Percentiles rank a stretch among this genome's conserved stretches.
These are phyloP conservation scores for Tolypeutes matacus DNA, from an alignment of 2,797 vertebrate genomes.

Conservation along the genomic window DNA sequence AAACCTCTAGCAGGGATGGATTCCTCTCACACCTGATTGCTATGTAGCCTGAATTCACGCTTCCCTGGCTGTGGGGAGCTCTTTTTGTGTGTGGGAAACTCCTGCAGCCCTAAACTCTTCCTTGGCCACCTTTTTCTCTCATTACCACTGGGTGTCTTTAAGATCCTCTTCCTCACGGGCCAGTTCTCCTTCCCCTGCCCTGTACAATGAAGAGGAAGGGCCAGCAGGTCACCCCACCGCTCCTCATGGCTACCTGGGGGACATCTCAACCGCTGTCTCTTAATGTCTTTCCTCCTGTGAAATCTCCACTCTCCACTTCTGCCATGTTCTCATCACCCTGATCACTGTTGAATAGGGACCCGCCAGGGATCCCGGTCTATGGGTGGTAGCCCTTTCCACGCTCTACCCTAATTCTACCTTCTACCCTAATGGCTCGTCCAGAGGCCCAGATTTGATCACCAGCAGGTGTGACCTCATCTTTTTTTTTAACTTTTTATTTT, in stretches of 20 bases:
- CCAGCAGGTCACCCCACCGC: not conserved
- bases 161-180: not conserved
- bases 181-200: not conserved
- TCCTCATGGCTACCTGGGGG: accelerated
- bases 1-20: accelerated
- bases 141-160: not conserved
- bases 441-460: not conserved
- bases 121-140: not conserved
- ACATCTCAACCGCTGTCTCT: not conserved
- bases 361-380: accelerated
- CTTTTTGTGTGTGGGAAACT: not conserved
- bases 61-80: not conserved
- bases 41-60: accelerated
- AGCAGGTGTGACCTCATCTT: not conserved
- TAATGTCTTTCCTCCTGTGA: not conserved
- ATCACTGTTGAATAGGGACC: not conserved
- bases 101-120: not conserved
- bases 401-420: not conserved
- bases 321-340: not conserved
- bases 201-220: not conserved
- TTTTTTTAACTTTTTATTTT: not conserved
- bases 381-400: accelerated
- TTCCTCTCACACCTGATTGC: accelerated
- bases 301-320: not conserved
- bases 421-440: not conserved